Conservation (phyloP, 2,888 invertebrate species). For the Pherbina coryleti region DNA sequence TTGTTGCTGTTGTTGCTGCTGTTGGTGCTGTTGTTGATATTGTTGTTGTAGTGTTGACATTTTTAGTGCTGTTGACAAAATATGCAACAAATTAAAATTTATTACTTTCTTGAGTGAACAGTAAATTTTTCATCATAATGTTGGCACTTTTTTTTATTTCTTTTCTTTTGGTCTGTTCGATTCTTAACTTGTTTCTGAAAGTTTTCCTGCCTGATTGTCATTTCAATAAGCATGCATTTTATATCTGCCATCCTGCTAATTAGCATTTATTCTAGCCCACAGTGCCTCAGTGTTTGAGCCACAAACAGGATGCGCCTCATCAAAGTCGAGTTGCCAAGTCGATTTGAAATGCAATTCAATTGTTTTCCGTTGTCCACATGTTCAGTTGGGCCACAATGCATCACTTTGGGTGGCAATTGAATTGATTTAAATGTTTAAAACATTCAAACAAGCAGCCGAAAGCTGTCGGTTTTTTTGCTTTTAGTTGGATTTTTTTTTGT, state of each 20-base stretch:
- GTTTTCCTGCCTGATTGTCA: too few species aligned
- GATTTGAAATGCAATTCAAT: conserved; percentile 65
- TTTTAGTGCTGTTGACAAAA: conserved; percentile 51
- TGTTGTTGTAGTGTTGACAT: conserved; percentile 39
- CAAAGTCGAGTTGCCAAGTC: conserved; percentile 52
- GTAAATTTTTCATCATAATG: background rate
- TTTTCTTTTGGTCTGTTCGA: background rate
- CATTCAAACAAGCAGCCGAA: conserved; percentile 28
- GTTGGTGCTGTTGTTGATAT: conserved; percentile 1
- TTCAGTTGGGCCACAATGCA: background rate
- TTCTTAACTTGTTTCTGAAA: too few species aligned
- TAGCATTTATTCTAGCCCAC: conserved; percentile 7
- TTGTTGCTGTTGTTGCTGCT: conserved; percentile 17
- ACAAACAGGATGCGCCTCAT: conserved; percentile 56
- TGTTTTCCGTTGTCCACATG: conserved; percentile 51
- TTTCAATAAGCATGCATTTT: background rate
- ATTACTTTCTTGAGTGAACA: background rate
- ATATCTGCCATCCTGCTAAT: background rate
- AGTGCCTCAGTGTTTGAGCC: background rate
- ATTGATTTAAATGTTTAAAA: conserved; percentile 61
- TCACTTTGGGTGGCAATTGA: conserved; percentile 66
- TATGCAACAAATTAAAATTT: conserved; percentile 57
- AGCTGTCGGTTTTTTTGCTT: conserved; percentile 36
- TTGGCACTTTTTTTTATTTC: too few species aligned
- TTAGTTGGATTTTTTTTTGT: background rate